Conservation (phyloP, 2,888 invertebrate species). For the Drosophila algonquin region DNA sequence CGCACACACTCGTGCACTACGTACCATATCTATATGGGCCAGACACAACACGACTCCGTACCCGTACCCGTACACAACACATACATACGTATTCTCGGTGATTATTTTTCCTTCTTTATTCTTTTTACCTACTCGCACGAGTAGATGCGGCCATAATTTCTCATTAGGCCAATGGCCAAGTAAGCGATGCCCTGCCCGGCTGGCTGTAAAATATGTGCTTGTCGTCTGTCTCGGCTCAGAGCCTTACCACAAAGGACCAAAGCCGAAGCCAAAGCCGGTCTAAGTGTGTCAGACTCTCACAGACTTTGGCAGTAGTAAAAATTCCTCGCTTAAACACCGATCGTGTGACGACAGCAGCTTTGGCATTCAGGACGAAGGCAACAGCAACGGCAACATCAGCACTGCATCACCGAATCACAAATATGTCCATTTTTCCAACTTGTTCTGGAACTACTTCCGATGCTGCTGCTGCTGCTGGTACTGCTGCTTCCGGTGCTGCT, state of each 20-base stretch:
- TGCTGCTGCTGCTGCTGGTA: not conserved
- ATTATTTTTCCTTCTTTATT: conserved; percentile 36
- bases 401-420: conserved; percentile 50
- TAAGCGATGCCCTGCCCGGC: conserved; percentile 13
- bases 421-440: conserved; percentile 37
- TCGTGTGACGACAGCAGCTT: too few relatives aligned
- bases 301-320: too few relatives aligned
- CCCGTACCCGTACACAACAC: not conserved
- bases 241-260: not conserved
- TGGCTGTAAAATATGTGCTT: not conserved
- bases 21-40: conserved; percentile 12
- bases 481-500: not conserved
- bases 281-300: too few relatives aligned
- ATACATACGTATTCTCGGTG: conserved; percentile 14
- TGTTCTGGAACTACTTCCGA: conserved; percentile 7
- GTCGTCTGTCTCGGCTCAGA: not conserved
- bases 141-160: conserved; percentile 75
- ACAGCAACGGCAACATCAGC: not conserved
- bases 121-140: conserved; percentile 47
- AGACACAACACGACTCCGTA: conserved; percentile 1
- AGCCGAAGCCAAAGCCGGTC: too few relatives aligned
- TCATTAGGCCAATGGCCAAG: conserved; percentile 82
- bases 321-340: too few relatives aligned
- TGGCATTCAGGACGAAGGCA: too few relatives aligned
- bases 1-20: not conserved